Conservation (phyloP, 1,140 invertebrate genomes). For the Drosophila grimshawi region DNA sequence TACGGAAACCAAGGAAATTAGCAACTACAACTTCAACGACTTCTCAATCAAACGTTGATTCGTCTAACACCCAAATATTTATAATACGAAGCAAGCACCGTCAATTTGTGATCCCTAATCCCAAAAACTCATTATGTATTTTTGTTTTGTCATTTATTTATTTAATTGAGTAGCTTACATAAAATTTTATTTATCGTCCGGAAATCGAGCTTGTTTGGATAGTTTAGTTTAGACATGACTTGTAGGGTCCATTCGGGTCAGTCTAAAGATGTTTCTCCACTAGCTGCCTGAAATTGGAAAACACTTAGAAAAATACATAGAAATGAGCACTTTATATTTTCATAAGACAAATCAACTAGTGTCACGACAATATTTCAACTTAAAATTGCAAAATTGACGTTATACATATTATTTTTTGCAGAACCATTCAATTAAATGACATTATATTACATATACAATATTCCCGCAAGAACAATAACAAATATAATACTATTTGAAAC, state of each 20-base stretch:
- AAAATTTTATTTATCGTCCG: not conserved
- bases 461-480: constrained; percentile 40
- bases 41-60: constrained; percentile 48
- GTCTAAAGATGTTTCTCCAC: too few relatives aligned
- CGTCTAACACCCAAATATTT: not conserved
- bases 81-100: not conserved
- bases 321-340: not conserved
- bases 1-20: constrained; percentile 60
- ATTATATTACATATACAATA: not conserved
- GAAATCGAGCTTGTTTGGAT: not conserved
- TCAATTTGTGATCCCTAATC: not conserved
- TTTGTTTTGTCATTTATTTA: too few relatives aligned
- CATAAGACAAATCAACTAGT: not conserved
- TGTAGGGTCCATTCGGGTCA: too few relatives aligned
- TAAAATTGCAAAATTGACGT: not conserved
- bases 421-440: not conserved
- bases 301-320: too few relatives aligned
- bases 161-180: too few relatives aligned
- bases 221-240: not conserved
- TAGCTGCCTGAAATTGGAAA: too few relatives aligned
- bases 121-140: not conserved
- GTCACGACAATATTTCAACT: not conserved
- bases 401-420: not conserved
- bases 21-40: constrained; percentile 37
- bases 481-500: constrained; percentile 31